Evolutionary conservation across 1,140 invertebrate genomes (phyloP).

Genomic region (Acromyrmex charruanus): DNA sequence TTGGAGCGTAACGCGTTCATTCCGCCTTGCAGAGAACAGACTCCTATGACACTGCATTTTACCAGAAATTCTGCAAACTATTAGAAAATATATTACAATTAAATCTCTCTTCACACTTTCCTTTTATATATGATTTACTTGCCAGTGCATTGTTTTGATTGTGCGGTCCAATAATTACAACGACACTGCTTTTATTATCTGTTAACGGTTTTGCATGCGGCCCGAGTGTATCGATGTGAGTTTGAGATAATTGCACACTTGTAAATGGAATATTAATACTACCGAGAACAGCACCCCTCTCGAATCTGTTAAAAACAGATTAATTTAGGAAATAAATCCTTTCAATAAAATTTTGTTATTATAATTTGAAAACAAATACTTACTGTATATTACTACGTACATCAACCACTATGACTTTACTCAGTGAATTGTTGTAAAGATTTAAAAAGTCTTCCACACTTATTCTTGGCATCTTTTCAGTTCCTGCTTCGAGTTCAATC

Average conservation of each 20-base stretch:
- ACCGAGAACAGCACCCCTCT: conserved; percentile 90
- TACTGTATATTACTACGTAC: conserved; percentile 91
- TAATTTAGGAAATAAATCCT: background rate
- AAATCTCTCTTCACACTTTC: background rate
- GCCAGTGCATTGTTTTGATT: conserved; percentile 92
- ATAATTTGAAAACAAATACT: conserved; percentile 63
- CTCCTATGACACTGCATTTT: conserved; percentile 89
- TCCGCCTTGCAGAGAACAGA: conserved; percentile 92
- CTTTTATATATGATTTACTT: conserved; percentile 74
- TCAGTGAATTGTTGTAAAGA: conserved; percentile 89
- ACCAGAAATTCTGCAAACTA: conserved; percentile 92
- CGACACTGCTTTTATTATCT: conserved; percentile 88
- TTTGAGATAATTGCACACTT: conserved; percentile 90
- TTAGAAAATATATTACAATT: conserved; percentile 74
- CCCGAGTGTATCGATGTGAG: conserved; percentile 88
- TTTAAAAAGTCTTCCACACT: conserved; percentile 94
- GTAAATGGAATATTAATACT: conserved; percentile 96
- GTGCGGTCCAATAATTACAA: conserved; percentile 93
- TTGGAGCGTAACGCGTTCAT: conserved; percentile 89
- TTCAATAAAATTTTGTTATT: background rate
- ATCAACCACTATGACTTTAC: conserved; percentile 92
- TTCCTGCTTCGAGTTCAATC: conserved; percentile 82
- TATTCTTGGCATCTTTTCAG: conserved; percentile 90
- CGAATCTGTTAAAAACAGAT: conserved; percentile 87
- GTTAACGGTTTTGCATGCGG: conserved; percentile 88